Evolutionary conservation across 1,140 invertebrate species (phyloP).

Genomic region (Dinothrombium tinctorium): DNA sequence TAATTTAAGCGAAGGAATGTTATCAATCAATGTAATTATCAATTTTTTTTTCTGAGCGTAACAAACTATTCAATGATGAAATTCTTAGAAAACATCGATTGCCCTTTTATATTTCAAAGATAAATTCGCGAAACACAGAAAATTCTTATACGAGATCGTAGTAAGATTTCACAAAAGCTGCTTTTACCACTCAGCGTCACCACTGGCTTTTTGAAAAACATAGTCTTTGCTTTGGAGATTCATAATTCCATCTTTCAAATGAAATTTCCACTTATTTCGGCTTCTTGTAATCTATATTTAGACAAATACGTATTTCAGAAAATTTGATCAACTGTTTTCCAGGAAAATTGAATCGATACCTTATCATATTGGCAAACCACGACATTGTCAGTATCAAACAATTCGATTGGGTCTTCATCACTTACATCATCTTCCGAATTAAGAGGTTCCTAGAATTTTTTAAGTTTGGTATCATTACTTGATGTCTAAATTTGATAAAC

Average conservation of each 20-base stretch:
- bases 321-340: background rate
- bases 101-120: too few relatives aligned
- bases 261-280: conserved; percentile 97
- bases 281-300: conserved; percentile 62
- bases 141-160: too few relatives aligned
- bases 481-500: background rate
- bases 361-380: conserved; percentile 25
- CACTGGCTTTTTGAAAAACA: conserved; percentile 94
- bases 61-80: too few relatives aligned
- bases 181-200: conserved; percentile 96
- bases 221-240: conserved; percentile 92
- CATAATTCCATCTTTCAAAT: conserved; percentile 99
- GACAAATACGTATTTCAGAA: conserved; percentile 10
- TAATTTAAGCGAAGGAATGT: too few relatives aligned
- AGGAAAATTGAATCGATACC: conserved; percentile 62
- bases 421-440: conserved; percentile 28
- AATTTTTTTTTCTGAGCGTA: too few relatives aligned
- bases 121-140: too few relatives aligned
- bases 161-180: too few relatives aligned
- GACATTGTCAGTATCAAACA: conserved; percentile 28
- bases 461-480: background rate
- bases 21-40: too few relatives aligned
- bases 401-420: conserved; percentile 24
- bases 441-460: conserved; percentile 20
- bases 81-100: too few relatives aligned